Conservation (phyloP, 2,797 vertebrate species). For the Limosa lapponica region DNA sequence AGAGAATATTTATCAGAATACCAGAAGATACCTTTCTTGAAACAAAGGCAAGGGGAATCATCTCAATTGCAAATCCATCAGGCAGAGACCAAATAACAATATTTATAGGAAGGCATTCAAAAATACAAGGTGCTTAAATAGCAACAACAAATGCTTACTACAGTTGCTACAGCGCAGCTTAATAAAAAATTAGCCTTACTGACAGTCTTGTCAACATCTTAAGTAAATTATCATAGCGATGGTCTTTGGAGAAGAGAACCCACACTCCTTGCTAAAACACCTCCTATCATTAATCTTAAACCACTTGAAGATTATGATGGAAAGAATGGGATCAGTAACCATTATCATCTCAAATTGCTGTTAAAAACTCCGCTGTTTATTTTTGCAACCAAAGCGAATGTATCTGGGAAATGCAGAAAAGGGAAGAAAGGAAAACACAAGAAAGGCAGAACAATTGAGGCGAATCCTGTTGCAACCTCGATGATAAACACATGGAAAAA, state of each 20-base stretch:
- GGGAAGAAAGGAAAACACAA: conserved; percentile 50
- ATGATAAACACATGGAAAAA: conserved; percentile 57
- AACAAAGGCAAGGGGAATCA: conserved; percentile 46
- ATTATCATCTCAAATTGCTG: conserved; percentile 86
- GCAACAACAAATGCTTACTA: conserved; percentile 49
- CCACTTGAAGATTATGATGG: conserved; percentile 91
- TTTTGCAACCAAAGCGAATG: conserved; percentile 81
- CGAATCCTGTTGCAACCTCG: conserved; percentile 57
- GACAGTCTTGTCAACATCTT: conserved; percentile 76
- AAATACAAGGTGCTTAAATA: conserved; percentile 24
- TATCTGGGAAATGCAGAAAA: conserved; percentile 26
- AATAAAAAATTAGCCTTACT: conserved; percentile 69
- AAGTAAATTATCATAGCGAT: conserved; percentile 76
- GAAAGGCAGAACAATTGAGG: conserved; percentile 58
- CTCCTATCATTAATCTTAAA: conserved; percentile 87
- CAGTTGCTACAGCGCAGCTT: conserved; percentile 35
- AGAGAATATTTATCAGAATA: conserved; percentile 31
- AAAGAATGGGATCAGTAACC: conserved; percentile 86
- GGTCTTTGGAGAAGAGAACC: conserved; percentile 80
- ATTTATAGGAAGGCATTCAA: conserved; percentile 24
- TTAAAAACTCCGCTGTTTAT: conserved; percentile 82
- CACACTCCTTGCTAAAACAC: conserved; percentile 68
- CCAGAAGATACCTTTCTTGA: conserved; percentile 34
- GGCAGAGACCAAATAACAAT: conserved; percentile 46
- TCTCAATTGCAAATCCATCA: conserved; percentile 25